phyloP scores from a whole-genome alignment of 2,888 invertebrate genomes.

The Disparrhopalites patrizii region DNA sequence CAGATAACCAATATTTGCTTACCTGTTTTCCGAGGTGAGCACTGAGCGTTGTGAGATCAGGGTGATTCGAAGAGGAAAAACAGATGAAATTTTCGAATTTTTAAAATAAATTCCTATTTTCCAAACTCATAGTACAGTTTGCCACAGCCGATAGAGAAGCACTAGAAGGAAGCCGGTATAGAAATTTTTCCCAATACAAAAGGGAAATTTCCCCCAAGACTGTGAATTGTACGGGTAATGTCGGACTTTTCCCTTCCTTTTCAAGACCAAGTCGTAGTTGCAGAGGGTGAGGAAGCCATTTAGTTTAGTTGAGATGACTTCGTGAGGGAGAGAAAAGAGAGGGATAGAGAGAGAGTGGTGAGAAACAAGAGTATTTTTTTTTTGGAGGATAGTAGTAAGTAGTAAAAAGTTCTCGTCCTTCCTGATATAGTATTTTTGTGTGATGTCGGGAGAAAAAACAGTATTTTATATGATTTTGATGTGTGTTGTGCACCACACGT shows the following conservation, averaged over 20 bases:
- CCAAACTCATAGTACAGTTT: slow-evolving; percentile 1
- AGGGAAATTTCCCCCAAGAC: slow-evolving; percentile 14
- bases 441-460: neutral
- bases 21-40: too few species aligned
- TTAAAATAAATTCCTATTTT: too few species aligned
- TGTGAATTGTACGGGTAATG: slow-evolving; percentile 19
- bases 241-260: slow-evolving; percentile 23
- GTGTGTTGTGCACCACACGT: slow-evolving; percentile 22
- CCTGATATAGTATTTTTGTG: neutral
- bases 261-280: too few species aligned
- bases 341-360: slow-evolving; percentile 12
- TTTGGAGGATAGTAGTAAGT: slow-evolving; percentile 10
- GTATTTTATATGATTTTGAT: slow-evolving; percentile 14
- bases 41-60: neutral
- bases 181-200: slow-evolving; percentile 1
- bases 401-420: too few species aligned
- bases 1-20: too few species aligned
- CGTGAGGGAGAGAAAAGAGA: neutral
- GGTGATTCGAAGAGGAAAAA: neutral
- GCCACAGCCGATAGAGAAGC: slow-evolving; percentile 9
- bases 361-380: neutral
- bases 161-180: slow-evolving; percentile 23
- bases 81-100: neutral
- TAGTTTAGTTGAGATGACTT: slow-evolving; percentile 12
- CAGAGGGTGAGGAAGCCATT: slow-evolving; percentile 47